Base-by-base conservation (phyloP, 1,140 invertebrate species). In the Acarapis woodi region DNA sequence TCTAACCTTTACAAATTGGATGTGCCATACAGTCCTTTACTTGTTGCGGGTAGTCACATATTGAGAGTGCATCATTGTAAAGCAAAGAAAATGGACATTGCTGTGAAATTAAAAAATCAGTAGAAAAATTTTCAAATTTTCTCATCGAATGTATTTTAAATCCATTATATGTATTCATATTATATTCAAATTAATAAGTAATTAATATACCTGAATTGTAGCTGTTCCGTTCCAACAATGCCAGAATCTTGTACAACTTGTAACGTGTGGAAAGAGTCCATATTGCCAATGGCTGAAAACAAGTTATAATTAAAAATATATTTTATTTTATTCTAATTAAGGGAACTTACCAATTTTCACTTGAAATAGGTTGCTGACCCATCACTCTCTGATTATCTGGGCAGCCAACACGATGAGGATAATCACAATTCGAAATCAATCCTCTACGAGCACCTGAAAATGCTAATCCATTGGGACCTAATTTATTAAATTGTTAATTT, bases 161-260 rank as follows among this genome's bases (percentile, higher is more conserved):
- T n/a, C n/a, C n/a, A n/a, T n/a, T n/a, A n/a, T n/a, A n/a, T n/a
- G n/a, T n/a, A n/a, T n/a, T n/a, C n/a, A n/a, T n/a, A n/a, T n/a
- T n/a, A n/a, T n/a, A n/a, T n/a, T n/a, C n/a, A n/a, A n/a, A n/a
- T n/a, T n/a, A n/a, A n/a, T n/a, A n/a, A n/a, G n/a, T n/a, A n/a
- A n/a, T n/a, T n/a, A n/a, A n/a, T n/a, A n/a, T n/a, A n/a, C n/a
- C n/a, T n/a, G 78, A 53, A 82, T 77, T 0, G 76, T 79, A 9
- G 77, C 71, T 0, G 79, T 83, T 23, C 78, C 77, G 53, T 83
- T 83, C 79, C 78, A 83, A 53, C 78, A 83, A 1, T 78, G 82
- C 78, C 78, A 85, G 53, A 83, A 83, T 12, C 79, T 61, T 0
- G 78, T 85, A 59, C 79, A 83, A 0, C 73, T 78, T 0, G 77